Base-by-base conservation (phyloP, 2,797 vertebrate genomes). In the Microchirus variegatus region DNA sequence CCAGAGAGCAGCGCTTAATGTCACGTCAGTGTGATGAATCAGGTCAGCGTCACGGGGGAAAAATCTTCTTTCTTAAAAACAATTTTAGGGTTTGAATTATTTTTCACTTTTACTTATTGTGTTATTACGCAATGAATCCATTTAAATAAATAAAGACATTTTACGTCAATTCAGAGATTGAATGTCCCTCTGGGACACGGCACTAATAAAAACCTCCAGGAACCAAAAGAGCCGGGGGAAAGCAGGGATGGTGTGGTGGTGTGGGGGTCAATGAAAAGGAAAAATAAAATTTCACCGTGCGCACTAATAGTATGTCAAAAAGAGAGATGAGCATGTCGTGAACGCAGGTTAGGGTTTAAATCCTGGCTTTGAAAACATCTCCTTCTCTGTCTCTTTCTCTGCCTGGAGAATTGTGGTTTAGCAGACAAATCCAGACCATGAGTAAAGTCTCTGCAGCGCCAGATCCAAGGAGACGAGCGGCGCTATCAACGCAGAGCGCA, bases 401-500 rank as follows among this genome's bases (percentile, higher is more conserved):
- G n/a, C n/a, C n/a, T n/a, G n/a, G n/a, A n/a, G n/a, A n/a, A n/a
- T n/a, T n/a, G n/a, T n/a, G n/a, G n/a, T n/a, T n/a, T n/a, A 67
- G 68, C 73, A 78, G 70, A 75, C 75, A 82, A 77, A 53, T 73
- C 63, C 59, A 12, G 70, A 26, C 63, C n/a, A n/a, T 72, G 63
- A 46, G 57, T 64, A 37, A 22, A 61, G 75, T 59, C 70, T 63
- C 36, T 53, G 63, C 31, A 63, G 37, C 69, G 65, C 69, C 59
- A 79, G 62, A 82, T 84, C 78, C 74, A 16, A 83, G 67, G 42
- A 64, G 71, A 53, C 66, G 69, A 75, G 67, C 63, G 75, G 10
- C 22, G 49, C 59, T 73, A 86, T 83, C 86, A 81, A 68, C 69
- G 75, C 67, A 31, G 63, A 71, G 70, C 81, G 77, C 83, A 85